Evolutionary conservation across 1,140 invertebrate species (phyloP), one percentile per base, ranked within the genome.

Genomic region (Stegodyphus dumicola): DNA sequence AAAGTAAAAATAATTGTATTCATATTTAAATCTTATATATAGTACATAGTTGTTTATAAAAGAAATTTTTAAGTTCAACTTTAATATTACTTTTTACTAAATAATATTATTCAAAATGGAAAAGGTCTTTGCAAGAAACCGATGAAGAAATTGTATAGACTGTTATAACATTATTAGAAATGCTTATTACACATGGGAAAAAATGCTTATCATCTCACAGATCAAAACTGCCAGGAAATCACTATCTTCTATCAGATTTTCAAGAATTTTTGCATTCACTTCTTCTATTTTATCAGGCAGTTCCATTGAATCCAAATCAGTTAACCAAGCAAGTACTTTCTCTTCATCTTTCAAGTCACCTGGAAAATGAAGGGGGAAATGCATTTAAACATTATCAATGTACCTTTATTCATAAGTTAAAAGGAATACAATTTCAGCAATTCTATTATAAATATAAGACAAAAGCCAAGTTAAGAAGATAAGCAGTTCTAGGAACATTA

Each of bases 271-370:
- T 49, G 95, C 92, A 91, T 97, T 97, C 48, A 98, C 96, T 93
- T 98, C 96, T 92, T 98, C 96, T 90, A 98, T 98, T 91, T 96
- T 93, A 91, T 98, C 96, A n/a, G 96, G 96, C 88, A 96, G 91
- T 90, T 97, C 96, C 95, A 98, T 97, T 86, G 96, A 95, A 92
- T 97, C 96, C 88, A 97, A 93, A 90, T 96, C 96, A 76, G 96
- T 97, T 76, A 98, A 92, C 91, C 98, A 98, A 91, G 97, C 96
- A 88, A 98, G 91, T 83, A 98, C 96, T 90, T 94, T 88, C 71
- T 95, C 96, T 91, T 97, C 96, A 91, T 98, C 95, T 95, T 96
- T 97, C 90, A 98, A 92, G 93, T 98, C 96, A 92, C 96, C 96
- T 95, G 87, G n/a, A 89, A 90, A 88, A 15, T 71, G 56, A 74